Percentiles rank a stretch among this genome's conserved stretches.
phyloP scores from a whole-genome alignment of 2,888 invertebrate genomes.

The Agonopterix arenella region DNA sequence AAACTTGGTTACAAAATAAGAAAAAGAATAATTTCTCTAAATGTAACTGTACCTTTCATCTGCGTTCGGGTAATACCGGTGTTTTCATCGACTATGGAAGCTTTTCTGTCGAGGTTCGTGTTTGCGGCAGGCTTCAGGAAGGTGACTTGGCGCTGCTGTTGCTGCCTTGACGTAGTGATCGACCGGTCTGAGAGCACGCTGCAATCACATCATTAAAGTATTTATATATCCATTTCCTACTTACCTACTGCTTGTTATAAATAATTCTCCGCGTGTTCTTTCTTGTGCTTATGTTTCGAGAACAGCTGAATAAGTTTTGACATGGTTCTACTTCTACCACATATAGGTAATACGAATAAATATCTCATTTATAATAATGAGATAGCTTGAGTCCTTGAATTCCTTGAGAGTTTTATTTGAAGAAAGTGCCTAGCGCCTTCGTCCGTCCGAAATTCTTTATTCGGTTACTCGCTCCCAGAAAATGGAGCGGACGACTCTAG shows the following conservation, averaged over 20 bases:
- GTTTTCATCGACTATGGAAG: slow-evolving; percentile 66
- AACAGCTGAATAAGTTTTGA: too few relatives aligned
- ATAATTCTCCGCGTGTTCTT: too few relatives aligned
- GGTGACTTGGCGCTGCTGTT: slow-evolving; percentile 47
- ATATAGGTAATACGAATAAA: too few relatives aligned
- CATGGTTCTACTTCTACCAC: too few relatives aligned
- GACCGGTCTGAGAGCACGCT: slow-evolving; percentile 49
- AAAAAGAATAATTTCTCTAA: too few relatives aligned
- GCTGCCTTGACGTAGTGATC: slow-evolving; percentile 30
- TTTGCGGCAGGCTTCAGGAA: slow-evolving; percentile 68
- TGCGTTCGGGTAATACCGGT: slow-evolving; percentile 81
- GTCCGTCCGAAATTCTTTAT: slow-evolving; percentile 4
- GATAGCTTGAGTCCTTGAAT: neutral
- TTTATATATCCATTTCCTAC: neutral
- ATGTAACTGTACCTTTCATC: slow-evolving; percentile 82
- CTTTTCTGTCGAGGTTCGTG: slow-evolving; percentile 62
- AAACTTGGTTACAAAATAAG: too few relatives aligned
- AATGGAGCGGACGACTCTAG: neutral
- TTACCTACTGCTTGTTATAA: neutral
- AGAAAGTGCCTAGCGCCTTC: neutral
- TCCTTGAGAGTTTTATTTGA: neutral
- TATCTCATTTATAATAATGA: too few relatives aligned
- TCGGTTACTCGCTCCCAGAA: neutral
- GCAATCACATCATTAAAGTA: slow-evolving; percentile 7
- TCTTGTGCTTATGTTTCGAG: too few relatives aligned